Evolutionary conservation across 2,113 vertebrate genomes (phyloP).

Genomic region (Dicentrarchus labrax): DNA sequence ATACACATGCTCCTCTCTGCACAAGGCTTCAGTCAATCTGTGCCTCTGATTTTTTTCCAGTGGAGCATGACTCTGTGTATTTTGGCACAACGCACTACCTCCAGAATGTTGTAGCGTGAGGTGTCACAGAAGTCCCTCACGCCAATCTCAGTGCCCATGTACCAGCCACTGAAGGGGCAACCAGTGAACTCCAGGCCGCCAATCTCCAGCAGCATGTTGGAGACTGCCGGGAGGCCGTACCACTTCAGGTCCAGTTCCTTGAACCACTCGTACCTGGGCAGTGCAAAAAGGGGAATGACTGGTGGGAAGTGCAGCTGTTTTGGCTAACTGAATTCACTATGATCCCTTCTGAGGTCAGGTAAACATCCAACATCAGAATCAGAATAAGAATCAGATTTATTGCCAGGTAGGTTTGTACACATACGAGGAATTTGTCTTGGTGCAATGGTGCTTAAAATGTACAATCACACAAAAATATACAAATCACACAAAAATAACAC

Average conservation of each 20-base stretch:
- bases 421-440: no score
- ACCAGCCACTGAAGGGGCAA: conserved; percentile 98
- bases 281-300: not conserved
- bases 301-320: not conserved
- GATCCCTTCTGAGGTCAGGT: conserved; percentile 2
- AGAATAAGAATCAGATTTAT: no score
- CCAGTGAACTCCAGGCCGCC: conserved; percentile 95
- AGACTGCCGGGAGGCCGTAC: conserved; percentile 95
- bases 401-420: no score
- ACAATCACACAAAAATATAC: no score
- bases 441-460: no score
- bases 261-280: conserved; percentile 93
- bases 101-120: conserved; percentile 96
- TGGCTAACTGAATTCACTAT: not conserved
- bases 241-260: conserved; percentile 95
- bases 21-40: conserved; percentile 47
- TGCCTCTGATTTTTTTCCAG: conserved; percentile 3
- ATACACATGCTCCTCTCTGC: conserved; percentile 50
- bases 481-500: no score
- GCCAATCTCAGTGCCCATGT: conserved; percentile 99
- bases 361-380: conserved; percentile 40
- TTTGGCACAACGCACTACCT: conserved; percentile 84
- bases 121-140: conserved; percentile 97
- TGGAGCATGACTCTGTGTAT: conserved; percentile 5
- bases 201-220: conserved; percentile 97